Percentiles rank a stretch among this genome's conserved stretches.
phyloP scores from a whole-genome alignment of 2,113 vertebrate species.

The Oncorhynchus kisutch region DNA sequence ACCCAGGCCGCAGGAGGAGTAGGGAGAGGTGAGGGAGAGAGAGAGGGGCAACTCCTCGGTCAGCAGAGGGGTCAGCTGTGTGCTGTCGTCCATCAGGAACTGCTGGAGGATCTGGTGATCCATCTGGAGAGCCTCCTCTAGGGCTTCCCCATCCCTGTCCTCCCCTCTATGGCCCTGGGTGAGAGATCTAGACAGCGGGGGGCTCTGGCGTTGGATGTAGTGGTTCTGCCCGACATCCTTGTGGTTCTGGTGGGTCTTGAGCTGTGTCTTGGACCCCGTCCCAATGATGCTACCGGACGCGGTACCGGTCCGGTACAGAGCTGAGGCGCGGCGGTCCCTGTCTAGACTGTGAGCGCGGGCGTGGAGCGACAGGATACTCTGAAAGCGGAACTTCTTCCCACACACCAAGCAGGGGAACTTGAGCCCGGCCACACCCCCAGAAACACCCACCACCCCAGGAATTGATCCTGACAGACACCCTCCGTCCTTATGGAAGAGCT shows the following conservation, averaged over 20 bases:
- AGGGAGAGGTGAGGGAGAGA: slow-evolving; percentile 55
- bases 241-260: slow-evolving; percentile 66
- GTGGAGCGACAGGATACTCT: slow-evolving; percentile 89
- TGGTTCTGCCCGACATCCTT: slow-evolving; percentile 17
- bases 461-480: slow-evolving; percentile 41
- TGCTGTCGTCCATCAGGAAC: slow-evolving; percentile 52
- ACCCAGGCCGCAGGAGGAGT: slow-evolving; percentile 29
- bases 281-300: too few species aligned
- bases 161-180: background rate
- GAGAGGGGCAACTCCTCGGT: slow-evolving; percentile 67
- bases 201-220: background rate
- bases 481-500: slow-evolving; percentile 82
- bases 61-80: slow-evolving; percentile 69
- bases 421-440: slow-evolving; percentile 63
- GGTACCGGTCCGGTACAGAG: slow-evolving; percentile 53
- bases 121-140: slow-evolving; percentile 20
- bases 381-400: slow-evolving; percentile 90
- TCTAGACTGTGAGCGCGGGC: slow-evolving; percentile 84
- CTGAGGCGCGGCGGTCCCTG: slow-evolving; percentile 69
- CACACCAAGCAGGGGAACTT: slow-evolving; percentile 86
- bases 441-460: slow-evolving; percentile 52
- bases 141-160: background rate
- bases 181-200: background rate
- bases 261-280: slow-evolving; percentile 63
- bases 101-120: slow-evolving; percentile 38